Evolutionary conservation across 2,888 invertebrate genomes (phyloP), one percentile per base, ranked within the genome.

Genomic region (Harpalus rubripes): DNA sequence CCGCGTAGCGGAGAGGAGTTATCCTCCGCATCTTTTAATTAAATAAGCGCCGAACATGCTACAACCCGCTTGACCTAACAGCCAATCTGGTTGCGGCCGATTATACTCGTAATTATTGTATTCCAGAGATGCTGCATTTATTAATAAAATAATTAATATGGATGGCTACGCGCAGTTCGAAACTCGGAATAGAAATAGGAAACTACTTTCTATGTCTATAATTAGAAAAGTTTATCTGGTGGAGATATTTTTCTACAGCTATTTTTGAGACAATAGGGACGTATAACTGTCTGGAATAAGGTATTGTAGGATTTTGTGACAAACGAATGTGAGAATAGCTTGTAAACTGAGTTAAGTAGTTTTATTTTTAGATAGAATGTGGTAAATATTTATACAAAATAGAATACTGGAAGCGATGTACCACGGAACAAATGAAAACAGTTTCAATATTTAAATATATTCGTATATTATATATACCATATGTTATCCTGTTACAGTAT

Each of bases 1-100:
- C 63, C 68, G n/a, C 68, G 5, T 18, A 26, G 65, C 65, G 15
- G 22, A 22, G 63, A 26, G 63, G 10, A 18, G 72, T 74, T 74
- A 74, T 74, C 72, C 72, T 68, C 52, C 44, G 44, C 72, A 74
- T 74, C 72, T 74, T 74, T 74, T 74, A 74, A 74, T 74, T 74
- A 74, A 68, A 44, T 68, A 68, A 68, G 39, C 68, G 44, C 44
- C 41, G n/a, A n/a, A 16, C 18, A 10, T 15, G 15, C 44, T 4
- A 39, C 72, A 18, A 44, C 72, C 72, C 44, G 72, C 72, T 41
- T 74, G 44, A 44, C 72, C 15, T 15, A 7, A 15, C 72, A 44
- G 41, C 41, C 72, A 74, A 74, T 41, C 44, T 74, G 72, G 72
- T 74, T 44, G 44, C 72, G 72, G 72, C 8, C 15, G 68, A 63